These are phyloP conservation scores for Poicephalus gulielmi DNA, from an alignment of 2,113 vertebrate species.

Conservation along the genomic window DNA sequence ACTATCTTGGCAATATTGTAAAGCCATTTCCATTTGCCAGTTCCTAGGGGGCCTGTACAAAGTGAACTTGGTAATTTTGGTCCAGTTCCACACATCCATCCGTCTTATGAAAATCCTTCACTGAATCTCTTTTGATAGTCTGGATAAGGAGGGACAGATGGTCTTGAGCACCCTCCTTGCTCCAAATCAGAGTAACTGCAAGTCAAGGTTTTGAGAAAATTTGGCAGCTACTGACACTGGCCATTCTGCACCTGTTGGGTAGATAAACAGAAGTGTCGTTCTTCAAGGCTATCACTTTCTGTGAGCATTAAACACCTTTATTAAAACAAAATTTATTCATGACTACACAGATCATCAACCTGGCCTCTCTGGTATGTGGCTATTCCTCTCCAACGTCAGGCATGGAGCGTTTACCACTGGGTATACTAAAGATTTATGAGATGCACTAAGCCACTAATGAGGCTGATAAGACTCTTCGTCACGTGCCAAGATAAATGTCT, in stretches of 20 bases:
- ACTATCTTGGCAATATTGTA: neutral
- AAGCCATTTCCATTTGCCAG: neutral
- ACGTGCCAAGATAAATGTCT: slow-evolving; percentile 63
- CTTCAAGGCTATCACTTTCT: slow-evolving; percentile 60
- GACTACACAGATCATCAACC: slow-evolving; percentile 61
- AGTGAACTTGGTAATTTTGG: neutral
- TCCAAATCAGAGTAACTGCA: neutral
- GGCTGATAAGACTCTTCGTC: slow-evolving; percentile 62
- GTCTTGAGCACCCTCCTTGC: neutral
- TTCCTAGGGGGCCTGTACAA: slow-evolving; percentile 15
- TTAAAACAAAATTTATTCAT: slow-evolving; percentile 64
- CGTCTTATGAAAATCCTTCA: neutral
- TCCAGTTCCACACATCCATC: neutral
- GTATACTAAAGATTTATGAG: slow-evolving; percentile 57
- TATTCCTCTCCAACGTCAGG: slow-evolving; percentile 42
- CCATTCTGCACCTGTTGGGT: slow-evolving; percentile 52
- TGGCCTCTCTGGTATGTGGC: slow-evolving; percentile 44
- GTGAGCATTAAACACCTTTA: slow-evolving; percentile 52
- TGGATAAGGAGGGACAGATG: neutral
- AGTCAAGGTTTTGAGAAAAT: neutral
- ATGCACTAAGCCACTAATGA: slow-evolving; percentile 60
- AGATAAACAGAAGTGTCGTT: slow-evolving; percentile 30
- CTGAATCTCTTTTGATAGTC: neutral
- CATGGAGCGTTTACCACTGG: slow-evolving; percentile 48
- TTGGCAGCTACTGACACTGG: neutral